Evolutionary conservation across 2,888 invertebrate genomes (phyloP).

Genomic region (Hypomecis punctinalis): DNA sequence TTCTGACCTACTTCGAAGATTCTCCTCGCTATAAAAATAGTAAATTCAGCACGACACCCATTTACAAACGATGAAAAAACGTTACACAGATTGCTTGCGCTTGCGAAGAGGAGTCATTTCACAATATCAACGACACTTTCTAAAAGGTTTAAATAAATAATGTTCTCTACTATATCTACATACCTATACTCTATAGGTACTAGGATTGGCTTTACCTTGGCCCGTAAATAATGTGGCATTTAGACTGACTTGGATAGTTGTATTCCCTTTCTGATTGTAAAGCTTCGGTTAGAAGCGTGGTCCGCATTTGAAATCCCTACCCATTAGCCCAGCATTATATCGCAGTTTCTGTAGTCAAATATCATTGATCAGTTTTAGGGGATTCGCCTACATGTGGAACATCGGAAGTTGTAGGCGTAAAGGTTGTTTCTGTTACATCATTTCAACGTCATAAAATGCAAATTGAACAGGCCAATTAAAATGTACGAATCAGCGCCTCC

Average conservation of each 20-base stretch:
- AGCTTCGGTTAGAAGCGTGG: not conserved
- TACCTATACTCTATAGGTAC: too few relatives aligned
- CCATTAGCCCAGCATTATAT: slow-evolving; percentile 2
- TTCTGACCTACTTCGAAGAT: not conserved
- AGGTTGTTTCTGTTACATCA: slow-evolving; percentile 73
- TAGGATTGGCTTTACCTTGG: slow-evolving; percentile 3
- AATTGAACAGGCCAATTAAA: slow-evolving; percentile 39
- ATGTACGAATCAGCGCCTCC: slow-evolving; percentile 33
- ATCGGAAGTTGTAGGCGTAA: slow-evolving; percentile 69
- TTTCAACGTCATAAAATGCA: slow-evolving; percentile 46
- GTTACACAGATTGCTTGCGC: slow-evolving; percentile 11
- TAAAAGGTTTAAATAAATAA: slow-evolving; percentile 6
- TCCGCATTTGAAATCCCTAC: not conserved
- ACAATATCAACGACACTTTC: slow-evolving; percentile 1
- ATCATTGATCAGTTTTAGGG: slow-evolving; percentile 65
- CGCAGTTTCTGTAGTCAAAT: slow-evolving; percentile 36
- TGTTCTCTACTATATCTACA: not conserved
- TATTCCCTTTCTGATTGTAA: not conserved
- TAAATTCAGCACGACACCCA: slow-evolving; percentile 9
- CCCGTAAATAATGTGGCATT: slow-evolving; percentile 8
- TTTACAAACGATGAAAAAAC: slow-evolving; percentile 8
- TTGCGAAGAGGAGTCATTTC: slow-evolving; percentile 5
- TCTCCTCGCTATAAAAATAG: slow-evolving; percentile 25
- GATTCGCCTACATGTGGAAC: slow-evolving; percentile 57
- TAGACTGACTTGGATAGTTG: not conserved